Conservation (phyloP, 1,140 invertebrate genomes). For the Halyomorpha halys region DNA sequence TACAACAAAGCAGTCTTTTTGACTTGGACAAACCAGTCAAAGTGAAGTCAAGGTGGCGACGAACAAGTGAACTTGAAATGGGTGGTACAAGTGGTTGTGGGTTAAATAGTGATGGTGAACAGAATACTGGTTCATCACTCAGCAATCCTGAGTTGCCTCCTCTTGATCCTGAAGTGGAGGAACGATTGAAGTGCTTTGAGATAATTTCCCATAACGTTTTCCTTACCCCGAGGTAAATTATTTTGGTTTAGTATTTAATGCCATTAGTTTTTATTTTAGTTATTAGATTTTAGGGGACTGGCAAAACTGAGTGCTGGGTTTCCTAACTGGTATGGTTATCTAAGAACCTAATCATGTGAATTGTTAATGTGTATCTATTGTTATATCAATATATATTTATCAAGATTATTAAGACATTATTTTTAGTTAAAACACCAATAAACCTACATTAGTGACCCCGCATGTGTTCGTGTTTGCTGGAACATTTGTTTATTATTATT, state of each 20-base stretch:
- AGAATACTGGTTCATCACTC: neutral
- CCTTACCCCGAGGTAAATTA: slow-evolving; percentile 53
- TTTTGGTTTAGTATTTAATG: neutral
- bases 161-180: slow-evolving; percentile 32
- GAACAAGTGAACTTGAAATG: slow-evolving; percentile 73
- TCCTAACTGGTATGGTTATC: too few species aligned
- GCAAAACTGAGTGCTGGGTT: too few species aligned
- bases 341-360: too few species aligned
- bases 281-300: too few species aligned
- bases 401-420: too few species aligned
- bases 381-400: too few species aligned
- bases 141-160: neutral
- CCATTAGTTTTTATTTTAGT: too few species aligned
- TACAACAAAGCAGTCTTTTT: slow-evolving; percentile 10
- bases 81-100: slow-evolving; percentile 35
- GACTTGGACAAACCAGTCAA: slow-evolving; percentile 60
- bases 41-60: slow-evolving; percentile 74
- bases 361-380: too few species aligned
- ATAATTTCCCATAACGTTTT: slow-evolving; percentile 76
- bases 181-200: slow-evolving; percentile 65
- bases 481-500: too few species aligned
- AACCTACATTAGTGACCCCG: too few species aligned
- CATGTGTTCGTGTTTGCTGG: too few species aligned
- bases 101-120: neutral
- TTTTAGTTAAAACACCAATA: too few species aligned